Base-by-base conservation (phyloP, 2,113 vertebrate genomes). In the Vimba vimba region DNA sequence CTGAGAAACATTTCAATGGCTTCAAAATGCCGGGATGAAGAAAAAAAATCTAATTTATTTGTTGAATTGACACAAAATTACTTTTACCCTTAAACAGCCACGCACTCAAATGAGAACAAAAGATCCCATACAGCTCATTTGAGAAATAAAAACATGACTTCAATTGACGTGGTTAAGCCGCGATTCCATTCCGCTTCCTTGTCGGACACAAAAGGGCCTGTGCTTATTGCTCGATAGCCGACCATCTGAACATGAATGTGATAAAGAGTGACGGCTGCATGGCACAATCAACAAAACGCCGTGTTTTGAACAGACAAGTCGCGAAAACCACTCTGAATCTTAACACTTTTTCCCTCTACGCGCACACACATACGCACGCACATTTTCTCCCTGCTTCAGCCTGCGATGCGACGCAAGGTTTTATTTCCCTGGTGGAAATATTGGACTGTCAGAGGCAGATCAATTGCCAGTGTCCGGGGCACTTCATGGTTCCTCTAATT, bases 401-500 rank as follows among this genome's bases (percentile, higher is more conserved):
- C 74, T 73, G 75, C 27, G 64, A 66, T 90, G 87, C 87, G 89
- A 91, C 92, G 84, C 87, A 33, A 90, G 90, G 88, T 86, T 94
- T 95, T 95, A 95, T 95, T 94, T 95, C 94, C 94, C 94, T 91
- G 89, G 93, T 94, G 93, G 92, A 95, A 94, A 94, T 95, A 95
- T 94, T 93, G 94, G 93, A 89, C 94, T 95, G 94, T 95, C 95
- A 95, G 86, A 74, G 91, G 93, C 93, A 95, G 94, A 95, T 95
- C 95, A 95, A 95, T 95, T 93, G 93, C 92, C 91, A 92, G 93
- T 93, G 94, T 95, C 93, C 93, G 79, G 93, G 93, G 92, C 94
- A 93, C 93, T 94, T 94, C 93, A 93, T 92, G 93, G 93, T 94
- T 93, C 92, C 91, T 95, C 93, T 95, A 94, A 95, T 95, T 95